Percentiles rank a stretch among this genome's conserved stretches.
Conservation (phyloP, 92 coral and sea anemone genomes). For the Umimayanthus kanabou region DNA sequence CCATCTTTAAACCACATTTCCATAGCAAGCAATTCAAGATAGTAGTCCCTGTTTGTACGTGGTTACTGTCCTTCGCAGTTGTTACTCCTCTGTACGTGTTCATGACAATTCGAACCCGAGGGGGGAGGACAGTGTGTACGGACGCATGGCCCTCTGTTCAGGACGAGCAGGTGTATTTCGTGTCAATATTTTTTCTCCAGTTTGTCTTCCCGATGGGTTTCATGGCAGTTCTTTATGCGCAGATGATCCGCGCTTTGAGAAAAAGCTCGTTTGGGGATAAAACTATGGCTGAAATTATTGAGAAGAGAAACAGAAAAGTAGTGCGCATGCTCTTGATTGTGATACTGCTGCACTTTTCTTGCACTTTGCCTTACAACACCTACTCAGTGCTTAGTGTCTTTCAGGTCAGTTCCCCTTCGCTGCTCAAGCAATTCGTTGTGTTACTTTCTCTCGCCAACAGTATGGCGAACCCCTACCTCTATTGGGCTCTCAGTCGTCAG, state of each 20-base stretch:
- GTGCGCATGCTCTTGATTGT: conserved; percentile 59
- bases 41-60: conserved; percentile 32
- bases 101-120: conserved; percentile 30
- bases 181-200: conserved; percentile 47
- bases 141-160: conserved; percentile 54
- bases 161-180: conserved; percentile 48
- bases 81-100: conserved; percentile 52
- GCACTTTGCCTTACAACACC: conserved; percentile 59
- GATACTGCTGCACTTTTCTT: conserved; percentile 50
- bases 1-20: conserved; percentile 35
- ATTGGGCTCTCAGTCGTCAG: conserved; percentile 53
- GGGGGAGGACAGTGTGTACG: conserved; percentile 47
- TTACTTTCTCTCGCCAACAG: conserved; percentile 53
- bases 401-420: conserved; percentile 14
- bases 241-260: conserved; percentile 28
- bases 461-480: conserved; percentile 56
- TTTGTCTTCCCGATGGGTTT: conserved; percentile 55
- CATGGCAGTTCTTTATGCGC: conserved; percentile 45
- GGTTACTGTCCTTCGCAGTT: conserved; percentile 50
- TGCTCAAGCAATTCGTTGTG: conserved; percentile 55
- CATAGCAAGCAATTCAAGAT: conserved; percentile 44
- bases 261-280: no score
- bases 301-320: conserved; percentile 48
- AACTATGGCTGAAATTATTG: not conserved
- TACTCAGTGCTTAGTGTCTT: conserved; percentile 49